A percentile compares a stretch with the other conserved stretches of the same genome.
phyloP scores from a whole-genome alignment of 30 jellyfish, hydroid and myxozoan genomes.

The Aurelia coerulea region DNA sequence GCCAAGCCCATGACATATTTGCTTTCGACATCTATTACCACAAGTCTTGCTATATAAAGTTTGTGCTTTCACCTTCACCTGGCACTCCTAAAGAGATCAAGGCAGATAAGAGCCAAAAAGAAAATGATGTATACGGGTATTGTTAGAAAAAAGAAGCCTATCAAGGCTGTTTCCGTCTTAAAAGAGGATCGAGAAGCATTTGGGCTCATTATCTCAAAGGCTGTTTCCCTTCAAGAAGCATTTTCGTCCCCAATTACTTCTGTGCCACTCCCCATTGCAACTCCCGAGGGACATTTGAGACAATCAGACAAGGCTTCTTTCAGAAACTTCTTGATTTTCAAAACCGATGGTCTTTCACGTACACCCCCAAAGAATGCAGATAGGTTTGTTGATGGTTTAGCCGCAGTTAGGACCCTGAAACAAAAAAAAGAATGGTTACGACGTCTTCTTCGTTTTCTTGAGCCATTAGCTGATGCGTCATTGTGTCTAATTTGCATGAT shows the following conservation, averaged over 20 bases:
- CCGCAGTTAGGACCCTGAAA: too few species aligned
- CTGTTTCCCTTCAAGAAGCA: slow-evolving; percentile 3
- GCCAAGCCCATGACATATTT: too few species aligned
- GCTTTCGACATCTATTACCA: too few species aligned
- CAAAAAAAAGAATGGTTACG: too few species aligned
- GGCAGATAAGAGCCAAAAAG: too few species aligned
- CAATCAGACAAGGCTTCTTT: slow-evolving; percentile 1
- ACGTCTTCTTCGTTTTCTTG: too few species aligned
- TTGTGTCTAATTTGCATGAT: too few species aligned
- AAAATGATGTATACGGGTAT: not conserved
- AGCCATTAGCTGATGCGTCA: too few species aligned
- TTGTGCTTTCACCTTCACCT: too few species aligned
- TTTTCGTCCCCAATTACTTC: not conserved
- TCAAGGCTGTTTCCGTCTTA: not conserved
- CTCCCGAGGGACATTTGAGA: slow-evolving; percentile 1
- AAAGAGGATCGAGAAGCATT: slow-evolving; percentile 4
- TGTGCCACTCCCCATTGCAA: not conserved
- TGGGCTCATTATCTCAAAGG: slow-evolving; percentile 9
- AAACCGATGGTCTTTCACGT: not conserved
- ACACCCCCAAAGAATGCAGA: not conserved
- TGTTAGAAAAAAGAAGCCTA: not conserved
- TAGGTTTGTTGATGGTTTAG: too few species aligned
- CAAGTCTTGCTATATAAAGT: too few species aligned
- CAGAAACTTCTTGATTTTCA: not conserved
- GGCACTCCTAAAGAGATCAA: too few species aligned